Base-by-base conservation (phyloP, 2,113 vertebrate species). In the Macaca nemestrina region DNA sequence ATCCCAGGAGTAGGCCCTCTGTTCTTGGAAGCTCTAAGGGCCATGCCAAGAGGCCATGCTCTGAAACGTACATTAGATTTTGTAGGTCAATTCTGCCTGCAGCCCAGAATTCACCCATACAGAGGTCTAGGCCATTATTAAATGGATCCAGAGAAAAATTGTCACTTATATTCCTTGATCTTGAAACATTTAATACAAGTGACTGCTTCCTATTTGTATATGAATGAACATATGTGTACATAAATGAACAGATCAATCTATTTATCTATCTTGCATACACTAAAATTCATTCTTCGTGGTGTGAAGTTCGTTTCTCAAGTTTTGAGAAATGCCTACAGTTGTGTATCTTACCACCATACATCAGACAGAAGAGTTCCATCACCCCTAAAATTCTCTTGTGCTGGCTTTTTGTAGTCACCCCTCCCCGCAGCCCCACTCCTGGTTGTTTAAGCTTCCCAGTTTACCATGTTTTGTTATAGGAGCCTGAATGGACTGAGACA, bases 21-120 rank as follows among this genome's bases (percentile, higher is more conserved):
- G 35, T 32, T 30, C 30, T 73, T 13, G n/a, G 10, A 55, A 73
- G 85, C 45, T 38, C 72, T 0, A 2, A 40, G n/a, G 38, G 16
- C 52, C 82, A 16, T 0, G 43, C 32, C 67, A 52, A 55, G 59
- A 61, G 35, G 35, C 25, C 1, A 0, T 8, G n/a, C 10, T 93
- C 78, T 35, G 20, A 64, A 35, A 67, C 50, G 14, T 2, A 23
- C 18, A 1, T 1, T 10, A 20, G 8, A 30, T 12, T 38, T 64
- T 13, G 3, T 32, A 6, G 73, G 11, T 32, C 79, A 89, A 1
- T 25, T 70, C 83, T 0, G 0, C 61, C 73, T 3, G 8, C 0
- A 35, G 35, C 70, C 75, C 27, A 10, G 17, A 52, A 55, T 45
- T 32, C 14, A 10, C 64, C 18, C 35, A 11, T 1, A 35, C 3